Evolutionary conservation across 1,140 invertebrate species (phyloP).

Genomic region (Campoletis sonorensis): DNA sequence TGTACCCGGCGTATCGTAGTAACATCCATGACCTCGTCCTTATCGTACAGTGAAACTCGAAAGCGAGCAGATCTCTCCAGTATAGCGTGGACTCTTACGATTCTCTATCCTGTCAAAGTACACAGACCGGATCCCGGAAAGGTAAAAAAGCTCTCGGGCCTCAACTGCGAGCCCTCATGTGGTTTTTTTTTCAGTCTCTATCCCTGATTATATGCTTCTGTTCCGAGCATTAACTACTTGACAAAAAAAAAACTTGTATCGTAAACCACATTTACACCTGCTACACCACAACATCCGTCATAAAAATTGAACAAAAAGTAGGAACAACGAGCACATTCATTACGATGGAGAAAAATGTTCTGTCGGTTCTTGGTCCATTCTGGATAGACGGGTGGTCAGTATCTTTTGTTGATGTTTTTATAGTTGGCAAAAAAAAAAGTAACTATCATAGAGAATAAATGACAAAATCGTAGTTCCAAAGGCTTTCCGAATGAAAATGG

Average conservation of each 20-base stretch:
- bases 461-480: neutral
- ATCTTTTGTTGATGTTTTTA: too few species aligned
- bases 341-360: neutral
- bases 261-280: neutral
- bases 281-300: neutral
- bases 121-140: neutral
- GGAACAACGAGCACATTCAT: too few species aligned
- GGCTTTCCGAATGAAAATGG: too few species aligned
- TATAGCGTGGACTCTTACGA: conserved; percentile 23
- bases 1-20: conserved; percentile 41
- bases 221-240: neutral
- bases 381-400: too few species aligned
- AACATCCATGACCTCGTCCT: conserved; percentile 2
- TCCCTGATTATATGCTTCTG: neutral
- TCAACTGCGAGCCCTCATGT: neutral
- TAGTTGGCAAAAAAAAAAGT: too few species aligned
- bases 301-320: neutral
- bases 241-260: neutral
- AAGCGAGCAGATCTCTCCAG: neutral
- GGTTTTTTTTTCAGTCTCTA: neutral
- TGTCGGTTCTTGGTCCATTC: neutral
- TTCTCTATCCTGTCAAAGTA: conserved; percentile 12
- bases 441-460: neutral
- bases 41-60: neutral
- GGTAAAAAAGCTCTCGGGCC: neutral